Base-by-base conservation (phyloP, 2,797 vertebrate species). In the Rhyacichthys aspro region DNA sequence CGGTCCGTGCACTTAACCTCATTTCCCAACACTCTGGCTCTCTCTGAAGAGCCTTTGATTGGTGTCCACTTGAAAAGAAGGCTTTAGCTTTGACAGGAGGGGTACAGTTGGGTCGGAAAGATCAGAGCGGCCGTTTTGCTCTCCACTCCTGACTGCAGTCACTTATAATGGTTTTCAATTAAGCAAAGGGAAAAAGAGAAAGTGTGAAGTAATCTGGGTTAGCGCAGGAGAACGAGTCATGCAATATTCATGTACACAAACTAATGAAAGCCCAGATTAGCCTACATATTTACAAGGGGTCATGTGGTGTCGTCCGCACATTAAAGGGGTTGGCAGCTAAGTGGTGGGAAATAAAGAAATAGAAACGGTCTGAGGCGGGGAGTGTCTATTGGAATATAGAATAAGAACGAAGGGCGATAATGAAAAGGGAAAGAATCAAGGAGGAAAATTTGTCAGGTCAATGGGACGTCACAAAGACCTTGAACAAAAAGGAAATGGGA, bases 211-310 rank as follows among this genome's bases (percentile, higher is more conserved):
- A 83, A 90, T 91, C 83, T 85, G 69, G 55, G 62, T 39, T 33
- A 54, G 78, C 59, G 54, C 79, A 74, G 67, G 74, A 72, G 68
- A 74, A 55, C 46, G 71, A 80, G 85, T 79, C 83, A 88, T 88
- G 83, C 82, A 89, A 87, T 87, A 89, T 89, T 89, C 82, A 91
- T 85, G 78, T 76, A 91, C 87, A 89, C 82, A 89, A 87, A 87
- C 79, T 78, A 84, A 85, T 79, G 76, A 85, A 88, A 89, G 76
- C 76, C 70, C 59, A 84, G 84, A 90, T 91, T 87, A 88, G 85
- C 81, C 84, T 83, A 83, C 74, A 85, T 84, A 85, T 88, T 86
- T 84, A 85, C 74, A 75, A 34, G 55, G 78, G 75, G 74, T 86
- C 61, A 59, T 48, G 46, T 48, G 48, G 67, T 65, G 56, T 59